These are phyloP conservation scores for Chelonoidis abingdonii DNA, from an alignment of 2,113 vertebrate genomes.

Conservation along the genomic window DNA sequence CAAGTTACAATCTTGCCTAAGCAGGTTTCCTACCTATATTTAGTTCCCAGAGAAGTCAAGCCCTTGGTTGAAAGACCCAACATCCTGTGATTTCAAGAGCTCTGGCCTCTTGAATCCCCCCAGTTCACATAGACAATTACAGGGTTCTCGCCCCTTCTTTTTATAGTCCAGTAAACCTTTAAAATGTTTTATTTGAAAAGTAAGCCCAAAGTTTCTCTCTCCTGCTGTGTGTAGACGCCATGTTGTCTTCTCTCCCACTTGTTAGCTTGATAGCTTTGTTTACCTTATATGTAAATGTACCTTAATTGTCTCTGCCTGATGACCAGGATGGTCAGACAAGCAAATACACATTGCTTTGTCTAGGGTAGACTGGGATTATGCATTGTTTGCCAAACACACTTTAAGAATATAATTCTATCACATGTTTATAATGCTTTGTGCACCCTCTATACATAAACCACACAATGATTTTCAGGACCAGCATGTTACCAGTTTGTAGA, in stretches of 20 bases:
- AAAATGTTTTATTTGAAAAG: not conserved
- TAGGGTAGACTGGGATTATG: not conserved
- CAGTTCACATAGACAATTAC: not conserved
- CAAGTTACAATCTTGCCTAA: not conserved
- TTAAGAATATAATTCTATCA: not conserved
- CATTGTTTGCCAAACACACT: too few species aligned
- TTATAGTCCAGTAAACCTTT: not conserved
- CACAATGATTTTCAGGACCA: not conserved
- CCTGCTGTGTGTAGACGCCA: not conserved
- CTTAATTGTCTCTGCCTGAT: not conserved
- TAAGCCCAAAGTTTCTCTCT: not conserved
- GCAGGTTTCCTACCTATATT: not conserved
- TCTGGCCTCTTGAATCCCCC: not conserved
- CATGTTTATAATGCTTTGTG: not conserved
- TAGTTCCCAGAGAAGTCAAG: not conserved
- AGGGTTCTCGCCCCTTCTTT: not conserved
- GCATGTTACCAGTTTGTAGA: not conserved
- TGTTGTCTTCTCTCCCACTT: too few species aligned
- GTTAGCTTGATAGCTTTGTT: not conserved
- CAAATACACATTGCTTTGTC: not conserved
- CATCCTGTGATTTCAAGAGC: not conserved
- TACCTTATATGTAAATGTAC: not conserved
- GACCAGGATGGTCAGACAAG: not conserved
- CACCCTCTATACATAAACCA: not conserved
- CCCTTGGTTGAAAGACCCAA: not conserved